Conservation (phyloP, 2,888 invertebrate species). For the Agrochola macilenta region DNA sequence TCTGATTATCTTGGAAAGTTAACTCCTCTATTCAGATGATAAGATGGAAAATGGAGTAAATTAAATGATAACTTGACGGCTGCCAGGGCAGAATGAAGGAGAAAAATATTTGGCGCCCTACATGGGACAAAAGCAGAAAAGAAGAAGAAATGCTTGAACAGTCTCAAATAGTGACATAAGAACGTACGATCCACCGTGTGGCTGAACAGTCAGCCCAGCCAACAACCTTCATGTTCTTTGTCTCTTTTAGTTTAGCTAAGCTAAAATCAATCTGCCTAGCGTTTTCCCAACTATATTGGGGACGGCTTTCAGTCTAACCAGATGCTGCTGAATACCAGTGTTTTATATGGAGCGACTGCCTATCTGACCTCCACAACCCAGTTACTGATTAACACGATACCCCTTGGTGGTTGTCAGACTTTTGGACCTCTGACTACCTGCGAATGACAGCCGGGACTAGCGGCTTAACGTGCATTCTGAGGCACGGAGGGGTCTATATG, state of each 20-base stretch:
- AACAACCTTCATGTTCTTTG: background rate
- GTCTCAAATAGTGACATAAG: background rate
- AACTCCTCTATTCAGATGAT: background rate
- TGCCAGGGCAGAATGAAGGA: background rate
- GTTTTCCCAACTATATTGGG: background rate
- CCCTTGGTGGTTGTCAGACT: background rate
- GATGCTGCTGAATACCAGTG: background rate
- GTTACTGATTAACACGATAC: background rate
- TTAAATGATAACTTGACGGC: background rate
- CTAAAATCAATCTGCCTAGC: background rate
- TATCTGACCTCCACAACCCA: background rate
- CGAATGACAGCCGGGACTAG: background rate
- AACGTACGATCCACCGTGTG: background rate
- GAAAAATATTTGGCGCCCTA: background rate
- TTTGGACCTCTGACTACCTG: background rate
- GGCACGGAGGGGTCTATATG: background rate
- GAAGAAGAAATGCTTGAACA: background rate
- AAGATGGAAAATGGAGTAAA: background rate
- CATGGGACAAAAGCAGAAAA: background rate
- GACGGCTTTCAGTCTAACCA: too few relatives aligned
- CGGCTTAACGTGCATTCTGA: background rate
- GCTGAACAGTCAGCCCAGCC: too few relatives aligned
- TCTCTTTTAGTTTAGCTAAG: background rate
- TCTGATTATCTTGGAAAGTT: slow-evolving; percentile 8
- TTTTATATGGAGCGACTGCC: background rate